Base-by-base conservation (phyloP, 2,797 vertebrate genomes). In the Cryptoprocta ferox region DNA sequence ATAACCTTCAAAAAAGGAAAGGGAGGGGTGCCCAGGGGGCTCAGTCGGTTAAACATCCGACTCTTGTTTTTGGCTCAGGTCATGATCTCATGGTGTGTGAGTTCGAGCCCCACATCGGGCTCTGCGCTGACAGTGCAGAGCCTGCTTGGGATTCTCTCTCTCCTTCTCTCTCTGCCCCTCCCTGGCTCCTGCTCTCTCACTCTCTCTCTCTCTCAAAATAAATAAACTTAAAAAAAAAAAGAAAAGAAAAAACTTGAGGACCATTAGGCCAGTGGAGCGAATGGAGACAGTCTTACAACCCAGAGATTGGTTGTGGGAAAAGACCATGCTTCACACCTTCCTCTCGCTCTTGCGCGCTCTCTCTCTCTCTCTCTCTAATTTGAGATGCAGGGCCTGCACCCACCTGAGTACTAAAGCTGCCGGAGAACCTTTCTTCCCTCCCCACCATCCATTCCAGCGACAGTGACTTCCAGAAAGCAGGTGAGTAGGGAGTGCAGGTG, bases 361-460 rank as follows among this genome's bases (percentile, higher is more conserved):
- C 42, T 61, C 50, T 6, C 3, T 66, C n/a, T 39, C 7, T 30
- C 56, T 45, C 59, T 68, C 45, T 53, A 82, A 91, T 15, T 11
- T 28, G 48, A 48, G 63, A 42, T 15, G 5, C 10, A 59, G 37
- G 32, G 71, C 35, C 42, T 70, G 35, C 5, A n/a, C 48, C 0
- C 13, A 2, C 14, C 26, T 4, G 5, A 53, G 35, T 13, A 8
- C 19, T 4, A 1, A 81, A 6, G 28, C 21, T 18, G 18, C 15
- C 13, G 50, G 16, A 35, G 70, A 18, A 39, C 7, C 24, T 21
- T 5, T 11, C 65, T 24, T 71, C 45, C 68, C 21, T 87, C 66
- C 24, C 7, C 30, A 32, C 5, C 9, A 3, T 16, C 50, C 24
- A 1, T 2, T 16, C 30, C 21, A 1, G 42, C 21, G 9, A 66